phyloP scores from a whole-genome alignment of 1,140 invertebrate species.

The Ceratina calcarata region DNA sequence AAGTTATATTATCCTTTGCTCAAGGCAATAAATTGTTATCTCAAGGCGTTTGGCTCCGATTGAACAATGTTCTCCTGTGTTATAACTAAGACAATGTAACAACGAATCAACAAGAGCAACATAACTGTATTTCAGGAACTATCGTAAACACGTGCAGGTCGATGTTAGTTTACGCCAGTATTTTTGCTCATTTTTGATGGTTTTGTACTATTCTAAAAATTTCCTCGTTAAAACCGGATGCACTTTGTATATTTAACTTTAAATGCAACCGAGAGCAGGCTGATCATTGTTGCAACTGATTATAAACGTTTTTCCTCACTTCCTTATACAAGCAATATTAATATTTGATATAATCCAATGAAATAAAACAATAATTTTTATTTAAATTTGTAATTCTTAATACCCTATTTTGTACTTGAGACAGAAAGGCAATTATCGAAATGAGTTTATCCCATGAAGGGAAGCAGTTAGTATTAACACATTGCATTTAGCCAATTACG shows the following conservation, averaged over 20 bases:
- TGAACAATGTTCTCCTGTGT: neutral
- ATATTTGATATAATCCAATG: too few species aligned
- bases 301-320: too few species aligned
- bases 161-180: neutral
- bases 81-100: neutral
- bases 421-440: too few species aligned
- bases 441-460: too few species aligned
- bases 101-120: neutral
- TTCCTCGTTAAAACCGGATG: slow-evolving; percentile 2
- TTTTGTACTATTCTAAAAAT: neutral
- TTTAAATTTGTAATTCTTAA: too few species aligned
- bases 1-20: neutral
- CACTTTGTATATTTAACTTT: neutral
- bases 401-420: too few species aligned
- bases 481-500: neutral
- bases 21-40: neutral
- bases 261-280: too few species aligned
- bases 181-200: neutral
- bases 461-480: too few species aligned
- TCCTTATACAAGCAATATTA: too few species aligned
- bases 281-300: too few species aligned
- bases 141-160: neutral
- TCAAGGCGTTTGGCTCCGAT: neutral
- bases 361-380: too few species aligned
- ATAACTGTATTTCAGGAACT: neutral